Percentiles rank a stretch among this genome's conserved stretches.
phyloP scores from a whole-genome alignment of 1,140 invertebrate species.

The Hypothenemus hampei region DNA sequence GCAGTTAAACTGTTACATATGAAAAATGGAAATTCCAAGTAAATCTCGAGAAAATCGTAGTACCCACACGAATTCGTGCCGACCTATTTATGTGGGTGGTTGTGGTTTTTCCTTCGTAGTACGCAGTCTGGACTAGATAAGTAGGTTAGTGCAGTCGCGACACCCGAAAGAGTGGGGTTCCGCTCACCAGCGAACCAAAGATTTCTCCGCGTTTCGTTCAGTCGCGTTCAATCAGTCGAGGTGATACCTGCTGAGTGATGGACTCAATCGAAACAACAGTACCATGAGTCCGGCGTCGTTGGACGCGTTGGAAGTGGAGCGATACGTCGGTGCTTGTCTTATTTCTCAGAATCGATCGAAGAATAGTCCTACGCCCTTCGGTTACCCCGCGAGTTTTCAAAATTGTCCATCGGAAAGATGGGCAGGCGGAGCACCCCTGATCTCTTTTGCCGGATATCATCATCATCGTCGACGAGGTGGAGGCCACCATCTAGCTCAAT shows the following conservation, averaged over 20 bases:
- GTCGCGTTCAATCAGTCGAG: conserved; percentile 10
- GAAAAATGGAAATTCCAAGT: not conserved
- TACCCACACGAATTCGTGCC: conserved; percentile 1
- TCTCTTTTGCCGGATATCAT: conserved; percentile 36
- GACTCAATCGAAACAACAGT: not conserved
- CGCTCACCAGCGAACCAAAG: conserved; percentile 18
- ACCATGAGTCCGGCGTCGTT: conserved; percentile 59
- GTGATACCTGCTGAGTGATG: conserved; percentile 3
- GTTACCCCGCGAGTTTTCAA: conserved; percentile 35
- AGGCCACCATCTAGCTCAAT: conserved; percentile 49
- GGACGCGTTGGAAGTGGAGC: conserved; percentile 56
- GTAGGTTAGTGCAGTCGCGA: conserved; percentile 43
- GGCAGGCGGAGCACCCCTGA: conserved; percentile 40
- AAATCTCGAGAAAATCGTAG: not conserved
- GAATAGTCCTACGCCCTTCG: conserved; percentile 1
- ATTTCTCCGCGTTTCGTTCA: conserved; percentile 15
- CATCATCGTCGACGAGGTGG: conserved; percentile 7
- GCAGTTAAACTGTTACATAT: too few relatives aligned
- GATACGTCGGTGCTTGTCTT: conserved; percentile 61
- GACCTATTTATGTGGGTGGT: conserved; percentile 45
- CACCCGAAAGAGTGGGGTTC: conserved; percentile 7
- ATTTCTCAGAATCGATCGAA: conserved; percentile 51
- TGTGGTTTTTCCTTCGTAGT: conserved; percentile 36
- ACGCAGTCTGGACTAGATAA: conserved; percentile 45
- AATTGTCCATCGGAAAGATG: conserved; percentile 41